Evolutionary conservation across 2,888 invertebrate species (phyloP).

Genomic region (Patella pellucida): DNA sequence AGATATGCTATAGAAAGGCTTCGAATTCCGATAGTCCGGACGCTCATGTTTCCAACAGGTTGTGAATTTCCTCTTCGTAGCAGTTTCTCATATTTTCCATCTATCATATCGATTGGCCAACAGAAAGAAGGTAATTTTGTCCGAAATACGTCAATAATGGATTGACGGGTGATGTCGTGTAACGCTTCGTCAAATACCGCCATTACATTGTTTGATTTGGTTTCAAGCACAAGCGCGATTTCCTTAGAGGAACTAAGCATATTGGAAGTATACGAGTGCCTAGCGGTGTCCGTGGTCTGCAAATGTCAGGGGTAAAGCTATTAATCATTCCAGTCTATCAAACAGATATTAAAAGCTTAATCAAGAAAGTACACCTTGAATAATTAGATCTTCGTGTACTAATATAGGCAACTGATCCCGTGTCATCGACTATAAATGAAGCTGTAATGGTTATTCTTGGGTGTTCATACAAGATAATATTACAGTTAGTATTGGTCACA

Average conservation of each 20-base stretch:
- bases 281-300: neutral
- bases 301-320: slow-evolving; percentile 3
- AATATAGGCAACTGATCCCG: neutral
- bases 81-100: no score
- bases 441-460: no score
- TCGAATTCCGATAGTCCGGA: slow-evolving; percentile 3
- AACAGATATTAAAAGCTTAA: slow-evolving; percentile 7
- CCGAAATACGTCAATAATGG: neutral
- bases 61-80: no score
- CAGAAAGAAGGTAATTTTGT: no score
- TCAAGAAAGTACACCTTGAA: slow-evolving; percentile 4
- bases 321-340: slow-evolving; percentile 8
- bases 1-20: neutral
- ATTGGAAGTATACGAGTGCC: neutral
- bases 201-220: slow-evolving; percentile 7
- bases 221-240: neutral
- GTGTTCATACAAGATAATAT: no score
- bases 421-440: neutral
- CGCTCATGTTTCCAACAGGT: no score
- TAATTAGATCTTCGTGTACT: neutral
- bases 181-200: neutral
- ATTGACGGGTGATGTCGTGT: slow-evolving; percentile 1
- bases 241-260: neutral
- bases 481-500: no score
- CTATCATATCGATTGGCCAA: no score